A percentile compares a stretch with the other conserved stretches of the same genome.
phyloP scores from a whole-genome alignment of 2,113 vertebrate species.

The Scortum barcoo region DNA sequence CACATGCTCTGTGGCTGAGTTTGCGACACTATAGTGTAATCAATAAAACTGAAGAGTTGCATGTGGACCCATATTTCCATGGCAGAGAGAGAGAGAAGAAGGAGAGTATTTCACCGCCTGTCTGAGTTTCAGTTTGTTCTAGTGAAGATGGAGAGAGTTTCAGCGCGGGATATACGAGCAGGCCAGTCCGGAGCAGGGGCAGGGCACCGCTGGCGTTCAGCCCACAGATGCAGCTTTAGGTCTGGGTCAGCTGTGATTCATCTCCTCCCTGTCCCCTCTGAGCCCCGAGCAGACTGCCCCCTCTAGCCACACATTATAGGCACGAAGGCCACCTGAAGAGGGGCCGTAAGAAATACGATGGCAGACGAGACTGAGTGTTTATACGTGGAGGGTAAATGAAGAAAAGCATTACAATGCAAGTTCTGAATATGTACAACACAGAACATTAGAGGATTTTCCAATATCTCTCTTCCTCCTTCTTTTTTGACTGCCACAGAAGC shows the following conservation, averaged over 20 bases:
- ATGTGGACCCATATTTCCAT: slow-evolving; percentile 33
- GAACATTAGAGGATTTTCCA: not conserved
- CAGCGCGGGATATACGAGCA: slow-evolving; percentile 63
- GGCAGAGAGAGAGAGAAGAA: slow-evolving; percentile 11
- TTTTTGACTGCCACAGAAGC: slow-evolving; percentile 19
- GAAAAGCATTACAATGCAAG: not conserved
- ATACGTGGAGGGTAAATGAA: not conserved
- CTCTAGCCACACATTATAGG: slow-evolving; percentile 24
- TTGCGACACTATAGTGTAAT: slow-evolving; percentile 35
- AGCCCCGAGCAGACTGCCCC: slow-evolving; percentile 52
- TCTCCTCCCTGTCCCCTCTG: slow-evolving; percentile 51
- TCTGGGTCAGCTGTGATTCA: slow-evolving; percentile 72
- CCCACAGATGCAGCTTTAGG: slow-evolving; percentile 55
- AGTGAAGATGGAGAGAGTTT: slow-evolving; percentile 65
- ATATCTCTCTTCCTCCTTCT: not conserved
- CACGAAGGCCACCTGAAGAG: slow-evolving; percentile 45
- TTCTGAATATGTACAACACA: not conserved
- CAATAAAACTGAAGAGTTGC: slow-evolving; percentile 39
- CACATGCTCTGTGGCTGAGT: slow-evolving; percentile 6
- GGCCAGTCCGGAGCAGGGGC: slow-evolving; percentile 22
- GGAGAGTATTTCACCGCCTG: slow-evolving; percentile 61
- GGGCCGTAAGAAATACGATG: slow-evolving; percentile 22
- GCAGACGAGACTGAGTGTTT: not conserved
- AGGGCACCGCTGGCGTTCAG: slow-evolving; percentile 45
- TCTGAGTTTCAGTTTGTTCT: slow-evolving; percentile 70